Evolutionary conservation across 2,113 vertebrate species (phyloP), one percentile per base, ranked within the genome.

Genomic region (Haemorhous mexicanus): DNA sequence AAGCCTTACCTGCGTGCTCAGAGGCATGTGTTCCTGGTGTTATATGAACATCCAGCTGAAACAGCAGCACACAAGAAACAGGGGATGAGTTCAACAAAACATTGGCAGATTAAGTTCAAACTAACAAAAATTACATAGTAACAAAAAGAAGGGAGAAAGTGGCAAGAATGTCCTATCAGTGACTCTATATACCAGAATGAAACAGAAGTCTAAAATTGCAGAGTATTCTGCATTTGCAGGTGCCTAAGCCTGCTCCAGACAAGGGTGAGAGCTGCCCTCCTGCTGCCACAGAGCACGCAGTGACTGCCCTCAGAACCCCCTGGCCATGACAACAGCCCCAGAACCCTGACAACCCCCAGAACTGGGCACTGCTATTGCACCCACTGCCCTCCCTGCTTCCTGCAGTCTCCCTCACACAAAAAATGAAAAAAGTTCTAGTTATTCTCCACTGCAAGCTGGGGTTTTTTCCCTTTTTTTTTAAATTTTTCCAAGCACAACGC

Each of bases 1-100:
- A 90, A 89, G 28, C 28, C 89, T 97, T 96, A 99, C 99, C 99
- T 98, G 99, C 99, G 11, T 99, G 99, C 95, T 99, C 99, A 28
- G 99, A 99, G 58, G 98, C 98, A 16, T 99, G 99, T 52, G 98
- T 98, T 62, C 99, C 99, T 6, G 99, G 99, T 1, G 99, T 99
- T 84, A 99, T 99, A 61, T 98, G 98, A 77, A 99, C 99, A 52
- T 99, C 99, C 96, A 99, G 98, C 99, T 99, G 96, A 44, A 81
- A 87, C 27, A 93, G 3, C 33, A 59, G 18, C 39, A 50, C 35
- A 55, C 75, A 89, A 91, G 13, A 74, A 77, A 62, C 43, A 41
- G 44, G 4, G 1, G 5, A 75, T 0, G 10, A 72, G 30, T 67
- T 91, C 39, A 88, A 43, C 3, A 70, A 22, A 87, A 72, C 22